Base-by-base conservation (phyloP, 2,797 vertebrate species). In the Trematomus bernacchii region DNA sequence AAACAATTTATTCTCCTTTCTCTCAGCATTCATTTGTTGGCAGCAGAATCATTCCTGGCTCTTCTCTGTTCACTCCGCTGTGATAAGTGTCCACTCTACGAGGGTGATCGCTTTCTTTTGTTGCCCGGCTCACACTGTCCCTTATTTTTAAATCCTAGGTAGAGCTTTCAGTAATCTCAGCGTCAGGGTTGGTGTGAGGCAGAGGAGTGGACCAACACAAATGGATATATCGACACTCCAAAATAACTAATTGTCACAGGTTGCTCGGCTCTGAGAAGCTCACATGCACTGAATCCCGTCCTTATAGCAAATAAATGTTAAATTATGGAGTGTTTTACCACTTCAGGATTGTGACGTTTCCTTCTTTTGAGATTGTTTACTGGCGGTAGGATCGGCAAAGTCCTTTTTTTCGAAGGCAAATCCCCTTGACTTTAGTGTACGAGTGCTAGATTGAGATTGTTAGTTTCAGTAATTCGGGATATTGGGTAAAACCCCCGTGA, bases 401-500 rank as follows among this genome's bases (percentile, higher is more conserved):
- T 37, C 33, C 33, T 37, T 37, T 37, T 27, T 9, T 9, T 37
- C 33, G 33, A 37, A 37, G 33, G 33, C 33, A 37, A 27, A 6
- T 37, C 7, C 33, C 33, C 33, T 37, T 37, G 33, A 37, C 44
- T 13, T 61, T 27, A 27, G 23, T n/a, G 42, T 51, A 15, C 11
- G 10, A 23, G 55, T 21, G 33, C 33, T 54, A 10, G 51, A 47
- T 27, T 66, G 60, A 71, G 43, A 64, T 48, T 55, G 40, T 42
- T 57, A 48, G 55, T 53, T 72, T 77, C 65, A 23, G 64, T 57
- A 21, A 55, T 47, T 58, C 59, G 57, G 54, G 62, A 64, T 72
- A 66, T 60, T 1, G n/a, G 67, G 76, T 68, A 48, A 58, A 73
- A 72, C 51, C 76, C 81, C 77, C 79, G 74, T 78, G 89, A 93